Percentiles rank a stretch among this genome's conserved stretches.
phyloP scores from a whole-genome alignment of 2,888 invertebrate genomes.

The Drosophila stalkeri region DNA sequence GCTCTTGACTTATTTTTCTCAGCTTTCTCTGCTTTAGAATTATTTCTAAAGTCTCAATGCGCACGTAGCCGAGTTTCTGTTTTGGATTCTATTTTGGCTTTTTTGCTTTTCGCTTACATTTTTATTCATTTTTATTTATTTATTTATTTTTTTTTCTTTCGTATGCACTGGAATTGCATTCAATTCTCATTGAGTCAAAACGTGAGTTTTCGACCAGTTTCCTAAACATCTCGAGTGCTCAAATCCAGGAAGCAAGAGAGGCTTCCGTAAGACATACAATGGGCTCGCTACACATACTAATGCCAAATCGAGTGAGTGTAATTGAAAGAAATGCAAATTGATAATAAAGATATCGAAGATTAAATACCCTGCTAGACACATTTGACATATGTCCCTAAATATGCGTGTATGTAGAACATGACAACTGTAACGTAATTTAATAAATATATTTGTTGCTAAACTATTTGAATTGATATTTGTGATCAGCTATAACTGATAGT shows the following conservation, averaged over 20 bases:
- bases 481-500: not conserved
- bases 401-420: not conserved
- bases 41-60: constrained; percentile 35
- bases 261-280: not conserved
- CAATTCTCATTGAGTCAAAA: constrained; percentile 60
- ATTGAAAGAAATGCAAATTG: not conserved
- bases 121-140: constrained; percentile 22
- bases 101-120: constrained; percentile 30
- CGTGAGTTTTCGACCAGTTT: constrained; percentile 57
- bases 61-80: constrained; percentile 64
- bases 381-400: not conserved
- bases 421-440: not conserved
- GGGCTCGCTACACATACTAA: no score
- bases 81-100: constrained; percentile 51
- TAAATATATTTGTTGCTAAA: not conserved
- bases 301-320: not conserved
- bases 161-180: constrained; percentile 30
- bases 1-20: constrained; percentile 57
- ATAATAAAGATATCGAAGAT: not conserved
- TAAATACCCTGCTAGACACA: not conserved
- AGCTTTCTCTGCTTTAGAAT: constrained; percentile 57
- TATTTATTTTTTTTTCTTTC: not conserved
- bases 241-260: constrained; percentile 52
- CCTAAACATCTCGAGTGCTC: constrained; percentile 13
- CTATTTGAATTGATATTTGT: not conserved